phyloP scores from a whole-genome alignment of 1,140 invertebrate genomes.

The Drosophila bipectinata region DNA sequence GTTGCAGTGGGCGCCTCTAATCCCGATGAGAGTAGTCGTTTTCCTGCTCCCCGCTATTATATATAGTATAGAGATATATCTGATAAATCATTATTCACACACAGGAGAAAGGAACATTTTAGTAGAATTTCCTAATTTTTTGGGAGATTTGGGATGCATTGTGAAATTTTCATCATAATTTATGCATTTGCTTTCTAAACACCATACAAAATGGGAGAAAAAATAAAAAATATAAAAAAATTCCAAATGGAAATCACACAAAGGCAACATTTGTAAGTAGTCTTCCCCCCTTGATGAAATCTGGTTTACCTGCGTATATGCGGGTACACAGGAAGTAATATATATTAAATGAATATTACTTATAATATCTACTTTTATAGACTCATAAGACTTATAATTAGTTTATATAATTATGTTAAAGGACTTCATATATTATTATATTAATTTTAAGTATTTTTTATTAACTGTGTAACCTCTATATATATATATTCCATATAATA shows the following conservation, averaged over 20 bases:
- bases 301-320: conserved; percentile 24
- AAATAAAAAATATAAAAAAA: not conserved
- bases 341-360: not conserved
- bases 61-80: conserved; percentile 40
- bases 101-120: conserved; percentile 37
- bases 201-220: conserved; percentile 8
- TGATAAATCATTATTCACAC: conserved; percentile 52
- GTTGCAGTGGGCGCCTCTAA: conserved; percentile 61
- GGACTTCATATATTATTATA: not conserved
- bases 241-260: conserved; percentile 42
- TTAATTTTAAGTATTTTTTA: not conserved
- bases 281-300: conserved; percentile 21
- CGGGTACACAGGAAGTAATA: not conserved
- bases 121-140: conserved; percentile 28
- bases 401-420: not conserved
- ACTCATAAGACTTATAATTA: too few relatives aligned
- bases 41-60: not conserved
- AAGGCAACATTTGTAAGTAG: conserved; percentile 61
- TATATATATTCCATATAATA: conserved; percentile 51
- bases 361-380: not conserved
- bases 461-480: conserved; percentile 15
- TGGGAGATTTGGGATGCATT: conserved; percentile 14
- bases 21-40: conserved; percentile 25
- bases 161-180: conserved; percentile 54
- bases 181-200: conserved; percentile 60